Percentiles rank a stretch among this genome's conserved stretches.
Evolutionary conservation across 92 coral and sea anemone genomes (phyloP).

Genomic region (Umimayanthus chanpuru): DNA sequence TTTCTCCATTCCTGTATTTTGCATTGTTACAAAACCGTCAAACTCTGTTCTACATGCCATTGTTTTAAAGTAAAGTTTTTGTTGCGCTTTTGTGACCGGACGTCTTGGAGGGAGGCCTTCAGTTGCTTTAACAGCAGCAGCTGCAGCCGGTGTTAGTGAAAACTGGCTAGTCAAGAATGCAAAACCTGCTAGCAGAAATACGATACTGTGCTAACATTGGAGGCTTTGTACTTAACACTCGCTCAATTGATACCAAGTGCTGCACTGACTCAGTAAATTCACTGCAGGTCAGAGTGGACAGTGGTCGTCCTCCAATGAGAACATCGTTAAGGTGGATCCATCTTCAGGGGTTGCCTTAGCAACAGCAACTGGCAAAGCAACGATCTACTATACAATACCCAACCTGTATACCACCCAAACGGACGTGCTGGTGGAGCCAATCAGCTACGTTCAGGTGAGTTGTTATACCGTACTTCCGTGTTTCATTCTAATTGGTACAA

Average conservation of each 20-base stretch:
- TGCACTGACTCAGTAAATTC: background rate
- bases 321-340: conserved; percentile 72
- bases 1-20: too few species aligned
- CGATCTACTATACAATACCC: conserved; percentile 83
- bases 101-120: too few species aligned
- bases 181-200: background rate
- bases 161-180: background rate
- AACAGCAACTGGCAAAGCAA: conserved; percentile 80
- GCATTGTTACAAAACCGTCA: too few species aligned
- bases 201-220: background rate
- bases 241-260: background rate
- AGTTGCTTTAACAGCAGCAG: too few species aligned
- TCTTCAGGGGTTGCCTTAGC: conserved; percentile 87
- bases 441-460: conserved; percentile 61
- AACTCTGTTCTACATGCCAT: too few species aligned
- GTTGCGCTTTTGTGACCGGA: too few species aligned
- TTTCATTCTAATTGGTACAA: background rate
- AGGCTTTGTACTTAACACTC: too few species aligned
- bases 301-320: conserved; percentile 94
- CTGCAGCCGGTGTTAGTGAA: too few species aligned
- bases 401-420: conserved; percentile 82
- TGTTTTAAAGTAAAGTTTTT: too few species aligned
- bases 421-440: conserved; percentile 84
- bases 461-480: background rate
- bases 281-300: conserved; percentile 77